phyloP scores from a whole-genome alignment of 2,888 invertebrate genomes.

The Netelia melanura region DNA sequence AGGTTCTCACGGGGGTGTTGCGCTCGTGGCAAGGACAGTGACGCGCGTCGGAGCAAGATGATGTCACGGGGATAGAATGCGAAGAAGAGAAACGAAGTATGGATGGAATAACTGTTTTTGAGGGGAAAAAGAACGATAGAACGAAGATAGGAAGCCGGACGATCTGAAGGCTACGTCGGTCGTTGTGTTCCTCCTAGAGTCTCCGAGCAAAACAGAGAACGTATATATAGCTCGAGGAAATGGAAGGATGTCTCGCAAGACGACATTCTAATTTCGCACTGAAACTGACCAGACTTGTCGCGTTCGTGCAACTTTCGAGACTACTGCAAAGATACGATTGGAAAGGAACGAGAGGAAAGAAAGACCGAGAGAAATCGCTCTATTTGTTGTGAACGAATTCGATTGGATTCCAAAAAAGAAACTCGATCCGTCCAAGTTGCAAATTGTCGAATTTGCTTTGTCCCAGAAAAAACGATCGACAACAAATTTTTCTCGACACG shows the following conservation, averaged over 20 bases:
- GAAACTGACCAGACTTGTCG: slow-evolving; percentile 70
- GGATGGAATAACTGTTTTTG: slow-evolving; percentile 40
- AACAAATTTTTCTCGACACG: no score
- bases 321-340: slow-evolving; percentile 7
- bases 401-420: background rate
- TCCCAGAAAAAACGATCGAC: no score
- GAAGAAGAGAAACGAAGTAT: slow-evolving; percentile 31
- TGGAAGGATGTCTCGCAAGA: slow-evolving; percentile 68
- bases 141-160: background rate
- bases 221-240: slow-evolving; percentile 44
- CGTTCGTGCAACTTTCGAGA: slow-evolving; percentile 67
- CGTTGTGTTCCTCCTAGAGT: slow-evolving; percentile 8
- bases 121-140: slow-evolving; percentile 24
- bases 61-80: slow-evolving; percentile 25
- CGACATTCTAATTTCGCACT: slow-evolving; percentile 73
- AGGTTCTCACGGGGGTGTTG: slow-evolving; percentile 76
- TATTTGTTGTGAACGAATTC: background rate
- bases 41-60: slow-evolving; percentile 52
- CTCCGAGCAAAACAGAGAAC: slow-evolving; percentile 12
- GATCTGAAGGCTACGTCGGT: slow-evolving; percentile 15
- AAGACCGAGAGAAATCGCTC: background rate
- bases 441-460: background rate
- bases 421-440: background rate
- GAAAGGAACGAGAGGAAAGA: slow-evolving; percentile 21
- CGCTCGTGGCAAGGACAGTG: slow-evolving; percentile 56